Evolutionary conservation across 2,113 vertebrate species (phyloP).

Genomic region (Malurus melanocephalus): DNA sequence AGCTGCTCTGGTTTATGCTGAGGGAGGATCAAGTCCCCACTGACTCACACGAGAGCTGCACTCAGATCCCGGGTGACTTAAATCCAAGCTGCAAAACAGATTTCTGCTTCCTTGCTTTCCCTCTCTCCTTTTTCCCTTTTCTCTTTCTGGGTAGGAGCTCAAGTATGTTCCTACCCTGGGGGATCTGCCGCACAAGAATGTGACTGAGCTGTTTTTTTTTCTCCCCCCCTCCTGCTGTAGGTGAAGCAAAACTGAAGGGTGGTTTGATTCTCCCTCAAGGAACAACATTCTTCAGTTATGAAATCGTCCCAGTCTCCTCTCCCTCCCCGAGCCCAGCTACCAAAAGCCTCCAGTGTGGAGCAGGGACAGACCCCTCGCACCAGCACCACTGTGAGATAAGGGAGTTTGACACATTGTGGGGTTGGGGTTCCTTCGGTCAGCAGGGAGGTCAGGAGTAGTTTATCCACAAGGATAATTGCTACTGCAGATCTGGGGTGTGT

Average conservation of each 20-base stretch:
- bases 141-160: constrained; percentile 32
- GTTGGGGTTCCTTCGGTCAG: rapidly evolving
- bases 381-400: rapidly evolving
- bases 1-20: neutral
- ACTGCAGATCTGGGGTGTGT: neutral
- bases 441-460: neutral
- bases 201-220: constrained; percentile 32
- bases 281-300: constrained; percentile 73
- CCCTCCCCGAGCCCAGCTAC: neutral
- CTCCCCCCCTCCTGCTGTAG: constrained; percentile 23
- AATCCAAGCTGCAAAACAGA: neutral
- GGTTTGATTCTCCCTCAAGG: constrained; percentile 66
- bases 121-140: neutral
- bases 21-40: neutral
- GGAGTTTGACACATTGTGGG: neutral
- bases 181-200: constrained; percentile 65
- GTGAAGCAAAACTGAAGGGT: constrained; percentile 63
- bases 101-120: neutral
- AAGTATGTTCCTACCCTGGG: constrained; percentile 65
- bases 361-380: neutral
- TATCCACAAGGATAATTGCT: neutral
- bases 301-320: constrained; percentile 49
- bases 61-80: neutral
- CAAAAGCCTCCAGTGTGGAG: neutral
- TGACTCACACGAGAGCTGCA: neutral